Evolutionary conservation across 2,888 invertebrate genomes (phyloP), one percentile per base, ranked within the genome.

Genomic region (Spodoptera exigua): DNA sequence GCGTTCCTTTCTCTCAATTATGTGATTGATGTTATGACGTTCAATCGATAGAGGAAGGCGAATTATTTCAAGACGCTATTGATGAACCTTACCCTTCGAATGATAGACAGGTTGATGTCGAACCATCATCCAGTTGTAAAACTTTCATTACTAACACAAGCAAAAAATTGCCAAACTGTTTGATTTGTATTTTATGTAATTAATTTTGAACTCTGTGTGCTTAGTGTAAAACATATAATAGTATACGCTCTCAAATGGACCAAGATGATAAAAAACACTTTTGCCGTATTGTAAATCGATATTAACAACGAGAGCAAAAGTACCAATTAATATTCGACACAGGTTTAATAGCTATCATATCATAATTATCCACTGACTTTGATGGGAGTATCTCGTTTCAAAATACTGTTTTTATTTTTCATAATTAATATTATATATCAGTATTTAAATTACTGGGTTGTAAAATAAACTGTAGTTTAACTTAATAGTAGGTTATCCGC

Each of bases 101-200:
- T 70, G 56, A 72, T 61, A 51, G 60, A 63, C 47, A 43, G 51
- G 52, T 52, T 44, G 57, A 72, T 41, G 49, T 52, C 47, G 27
- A 53, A 70, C 55, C 62, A 58, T 64, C 59, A 66, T 70, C 68
- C 76, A 63, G 67, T 55, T 66, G 63, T 60, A 65, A 64, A 61
- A 82, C 83, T 82, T 82, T 81, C 78, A 74, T 80, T 65, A 61
- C 51, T 49, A 65, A 64, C 63, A 63, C 68, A 57, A 36, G 64
- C 64, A 63, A 64, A 76, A 79, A 84, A 70, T 61, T 74, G 56
- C 68, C 59, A 74, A 78, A 71, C 69, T 73, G 44, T 53, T 49
- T 37, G 69, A 65, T 14, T 45, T 49, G 48, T 72, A 63, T 57
- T 66, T 51, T 61, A 44, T 18, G 17, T 59, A 54, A 36, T 36